phyloP scores from a whole-genome alignment of 2,113 vertebrate species.

The Campylorhamphus procurvoides region DNA sequence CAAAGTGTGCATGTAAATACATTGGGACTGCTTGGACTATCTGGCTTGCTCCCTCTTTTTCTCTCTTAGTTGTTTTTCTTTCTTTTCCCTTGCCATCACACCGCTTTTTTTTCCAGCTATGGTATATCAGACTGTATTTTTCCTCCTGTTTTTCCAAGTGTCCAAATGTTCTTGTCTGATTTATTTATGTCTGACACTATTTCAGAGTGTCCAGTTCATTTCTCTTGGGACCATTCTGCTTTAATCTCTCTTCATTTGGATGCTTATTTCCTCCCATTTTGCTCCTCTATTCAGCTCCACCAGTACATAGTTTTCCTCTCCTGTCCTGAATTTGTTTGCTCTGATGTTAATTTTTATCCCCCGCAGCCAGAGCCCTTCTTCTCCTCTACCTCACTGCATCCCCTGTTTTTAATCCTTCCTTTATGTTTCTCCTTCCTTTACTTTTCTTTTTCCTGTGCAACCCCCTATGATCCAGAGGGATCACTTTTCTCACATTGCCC shows the following conservation, averaged over 20 bases:
- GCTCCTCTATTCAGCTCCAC: not conserved
- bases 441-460: rapidly evolving
- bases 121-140: not conserved
- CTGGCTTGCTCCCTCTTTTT: not conserved
- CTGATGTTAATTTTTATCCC: not conserved
- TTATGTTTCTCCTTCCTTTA: not conserved
- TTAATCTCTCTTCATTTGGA: constrained; percentile 38
- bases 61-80: not conserved
- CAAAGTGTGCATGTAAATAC: constrained; percentile 11
- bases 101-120: not conserved
- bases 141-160: constrained; percentile 32
- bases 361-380: not conserved
- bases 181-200: constrained; percentile 48
- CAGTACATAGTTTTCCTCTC: not conserved
- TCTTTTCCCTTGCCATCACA: constrained; percentile 5
- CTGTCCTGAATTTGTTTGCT: not conserved
- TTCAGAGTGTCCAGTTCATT: constrained; percentile 29
- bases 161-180: constrained; percentile 6
- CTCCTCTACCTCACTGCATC: not conserved
- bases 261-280: not conserved
- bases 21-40: not conserved
- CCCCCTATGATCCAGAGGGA: not conserved
- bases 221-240: constrained; percentile 13
- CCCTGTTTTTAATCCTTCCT: not conserved
- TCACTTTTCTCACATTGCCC: not conserved